A percentile compares a stretch with the other conserved stretches of the same genome.
Evolutionary conservation across 2,797 vertebrate species (phyloP).

Genomic region (Xenentodon cancila): DNA sequence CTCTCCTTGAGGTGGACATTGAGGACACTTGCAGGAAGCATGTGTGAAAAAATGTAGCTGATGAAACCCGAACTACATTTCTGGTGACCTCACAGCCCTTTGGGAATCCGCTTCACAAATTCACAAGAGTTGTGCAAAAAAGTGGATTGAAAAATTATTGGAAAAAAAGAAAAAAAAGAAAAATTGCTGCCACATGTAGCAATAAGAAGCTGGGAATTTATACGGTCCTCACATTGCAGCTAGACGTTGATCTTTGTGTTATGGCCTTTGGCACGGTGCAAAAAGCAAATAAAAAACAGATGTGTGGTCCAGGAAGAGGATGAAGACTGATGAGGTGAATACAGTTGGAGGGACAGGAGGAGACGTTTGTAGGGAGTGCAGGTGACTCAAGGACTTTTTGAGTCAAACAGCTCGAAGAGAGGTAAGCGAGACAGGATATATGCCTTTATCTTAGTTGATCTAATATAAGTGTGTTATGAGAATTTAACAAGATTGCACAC

Average conservation of each 20-base stretch:
- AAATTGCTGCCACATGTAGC: background rate
- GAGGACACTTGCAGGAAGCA: background rate
- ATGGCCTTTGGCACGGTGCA: constrained; percentile 18
- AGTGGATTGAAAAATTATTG: background rate
- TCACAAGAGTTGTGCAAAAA: background rate
- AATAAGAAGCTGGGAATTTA: background rate
- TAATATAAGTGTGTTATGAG: background rate
- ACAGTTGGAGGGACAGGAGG: constrained; percentile 53
- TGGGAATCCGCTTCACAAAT: constrained; percentile 20
- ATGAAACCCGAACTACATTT: constrained; percentile 35
- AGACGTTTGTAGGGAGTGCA: constrained; percentile 50
- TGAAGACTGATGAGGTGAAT: constrained; percentile 64
- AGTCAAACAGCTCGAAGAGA: constrained; percentile 29
- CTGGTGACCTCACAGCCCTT: constrained; percentile 9
- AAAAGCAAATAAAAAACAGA: constrained; percentile 6
- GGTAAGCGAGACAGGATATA: constrained; percentile 16
- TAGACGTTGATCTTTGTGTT: background rate
- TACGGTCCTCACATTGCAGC: constrained; percentile 8
- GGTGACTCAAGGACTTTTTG: constrained; percentile 61
- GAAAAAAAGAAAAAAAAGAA: background rate
- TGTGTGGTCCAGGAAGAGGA: constrained; percentile 29
- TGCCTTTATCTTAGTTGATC: constrained; percentile 8
- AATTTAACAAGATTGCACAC: background rate
- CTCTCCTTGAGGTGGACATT: constrained; percentile 16
- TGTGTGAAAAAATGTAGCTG: constrained; percentile 19